Base-by-base conservation (phyloP, 1,140 invertebrate genomes). In the Drosophila mauritiana region DNA sequence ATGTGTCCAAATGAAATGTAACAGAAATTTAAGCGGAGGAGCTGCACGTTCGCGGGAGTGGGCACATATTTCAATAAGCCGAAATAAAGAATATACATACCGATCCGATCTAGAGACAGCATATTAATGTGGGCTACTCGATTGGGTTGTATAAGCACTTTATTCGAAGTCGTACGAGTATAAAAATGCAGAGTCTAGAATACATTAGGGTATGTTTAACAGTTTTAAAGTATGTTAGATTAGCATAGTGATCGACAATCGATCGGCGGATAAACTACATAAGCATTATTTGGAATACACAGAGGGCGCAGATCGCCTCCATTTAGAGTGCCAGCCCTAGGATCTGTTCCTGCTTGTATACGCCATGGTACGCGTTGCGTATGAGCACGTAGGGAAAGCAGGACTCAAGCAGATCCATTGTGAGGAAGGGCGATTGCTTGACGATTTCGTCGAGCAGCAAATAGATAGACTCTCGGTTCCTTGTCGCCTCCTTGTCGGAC, bases 341-440 rank as follows among this genome's bases (percentile, higher is more conserved):
- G 36, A 91, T 91, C 81, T 97, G 96, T 91, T 97, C 97, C 70
- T 97, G 94, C 92, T 98, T 98, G 91, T 98, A 98, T 51, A 98
- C 97, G 86, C 97, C 97, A 90, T 98, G 98, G 93, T 98, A 99
- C 74, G 98, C 98, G 93, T 99, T 99, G 49, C 98, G 95, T 78
- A 99, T 97, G 5, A 99, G 94, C 7, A 98, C 98, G 92, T 99
- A 99, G 0, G 98, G 98, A 92, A 99, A 99, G 92, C 98, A 99
- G 3, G 98, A 99, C 92, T 99, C 98, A 57, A 99, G 92, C 49
- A 99, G 93, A 94, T 99, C 98, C 98, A 99, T 99, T 0, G 98
- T 99, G 4, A 99, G 93, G 92, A 99, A 99, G 8, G 98, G 98
- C 5, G 98, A 99, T 93, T 99, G 98, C 93, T 99, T 98, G 27